Evolutionary conservation across 2,888 invertebrate genomes (phyloP).

Genomic region (Yponomeuta malinellus): DNA sequence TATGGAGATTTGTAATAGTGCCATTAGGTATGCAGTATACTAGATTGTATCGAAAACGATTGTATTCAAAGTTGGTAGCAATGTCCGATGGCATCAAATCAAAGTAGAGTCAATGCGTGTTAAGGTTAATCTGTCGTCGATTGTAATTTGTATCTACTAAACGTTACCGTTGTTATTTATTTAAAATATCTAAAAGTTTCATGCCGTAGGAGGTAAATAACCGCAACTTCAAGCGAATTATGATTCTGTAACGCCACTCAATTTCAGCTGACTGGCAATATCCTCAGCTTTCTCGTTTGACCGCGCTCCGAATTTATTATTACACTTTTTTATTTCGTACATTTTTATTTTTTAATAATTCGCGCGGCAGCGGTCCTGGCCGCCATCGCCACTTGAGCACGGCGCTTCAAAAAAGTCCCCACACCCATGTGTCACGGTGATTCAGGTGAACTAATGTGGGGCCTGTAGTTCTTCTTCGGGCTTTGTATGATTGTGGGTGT

Average conservation of each 20-base stretch:
- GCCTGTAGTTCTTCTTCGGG: constrained; percentile 35
- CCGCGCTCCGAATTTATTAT: constrained; percentile 8
- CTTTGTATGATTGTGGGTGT: background rate
- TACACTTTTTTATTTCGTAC: constrained; percentile 5
- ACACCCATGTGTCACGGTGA: constrained; percentile 60
- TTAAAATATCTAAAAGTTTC: too few species aligned
- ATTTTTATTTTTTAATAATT: constrained; percentile 65
- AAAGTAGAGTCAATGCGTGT: too few species aligned
- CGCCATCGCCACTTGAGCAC: constrained; percentile 60
- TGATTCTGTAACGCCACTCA: background rate
- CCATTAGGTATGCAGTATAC: too few species aligned
- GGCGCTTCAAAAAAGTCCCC: constrained; percentile 63
- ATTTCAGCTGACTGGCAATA: constrained; percentile 6
- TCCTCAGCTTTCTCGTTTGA: constrained; percentile 1
- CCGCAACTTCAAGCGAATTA: background rate
- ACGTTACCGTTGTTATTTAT: too few species aligned
- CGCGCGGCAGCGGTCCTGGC: constrained; percentile 41
- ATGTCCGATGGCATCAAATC: too few species aligned
- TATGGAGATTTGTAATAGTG: too few species aligned
- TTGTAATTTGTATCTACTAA: too few species aligned
- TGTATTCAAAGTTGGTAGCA: too few species aligned
- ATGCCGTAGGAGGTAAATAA: too few species aligned
- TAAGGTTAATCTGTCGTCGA: too few species aligned
- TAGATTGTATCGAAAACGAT: too few species aligned
- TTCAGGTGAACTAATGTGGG: constrained; percentile 38